Evolutionary conservation across 92 coral and sea anemone species (phyloP), one percentile per base, ranked within the genome.

Genomic region (Metridium senile): DNA sequence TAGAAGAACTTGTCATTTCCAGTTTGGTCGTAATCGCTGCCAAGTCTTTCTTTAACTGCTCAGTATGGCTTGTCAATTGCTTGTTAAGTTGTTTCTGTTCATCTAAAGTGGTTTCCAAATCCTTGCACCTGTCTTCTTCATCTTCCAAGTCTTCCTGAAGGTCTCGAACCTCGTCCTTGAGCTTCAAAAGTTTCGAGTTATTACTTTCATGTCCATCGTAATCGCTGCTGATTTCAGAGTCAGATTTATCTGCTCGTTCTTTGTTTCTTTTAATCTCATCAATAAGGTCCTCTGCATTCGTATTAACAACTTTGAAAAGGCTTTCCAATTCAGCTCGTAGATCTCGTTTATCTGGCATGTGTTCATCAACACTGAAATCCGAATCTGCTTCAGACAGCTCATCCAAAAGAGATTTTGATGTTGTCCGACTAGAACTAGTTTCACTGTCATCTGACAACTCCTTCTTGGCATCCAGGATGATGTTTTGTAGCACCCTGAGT

Each of bases 401-500:
- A 16, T 16, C 61, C 17, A 19, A 54, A 20, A 54, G 61, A 54
- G 61, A 21, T 3, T 3, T 9, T 3, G 13, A 54, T 3, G n/a
- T 16, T 54, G 65, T 1, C 1, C 16, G 2, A 23, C 65, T 59
- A 9, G 26, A 13, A 59, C 29, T 26, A 1, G 22, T 22, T 0
- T 59, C 65, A 19, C 11, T 25, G 65, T 59, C 65, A 26, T 59
- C 65, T 26, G 28, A 1, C 32, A 59, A 26, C 65, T 59, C 65
- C 29, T 59, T 59, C 26, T 59, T 59, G 65, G 65, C 65, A 26
- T 59, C 65, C 16, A 59, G 22, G 22, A 59, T 59, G 65, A 22
- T 20, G 6, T 59, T 26, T 59, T 59, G 65, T 1, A 59, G 28
- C 22, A 7, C 16, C 16, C 65, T 22, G 2, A 59, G 65, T 25